Evolutionary conservation across 2,797 vertebrate genomes (phyloP), one percentile per base, ranked within the genome.

Genomic region (Falco rusticolus): DNA sequence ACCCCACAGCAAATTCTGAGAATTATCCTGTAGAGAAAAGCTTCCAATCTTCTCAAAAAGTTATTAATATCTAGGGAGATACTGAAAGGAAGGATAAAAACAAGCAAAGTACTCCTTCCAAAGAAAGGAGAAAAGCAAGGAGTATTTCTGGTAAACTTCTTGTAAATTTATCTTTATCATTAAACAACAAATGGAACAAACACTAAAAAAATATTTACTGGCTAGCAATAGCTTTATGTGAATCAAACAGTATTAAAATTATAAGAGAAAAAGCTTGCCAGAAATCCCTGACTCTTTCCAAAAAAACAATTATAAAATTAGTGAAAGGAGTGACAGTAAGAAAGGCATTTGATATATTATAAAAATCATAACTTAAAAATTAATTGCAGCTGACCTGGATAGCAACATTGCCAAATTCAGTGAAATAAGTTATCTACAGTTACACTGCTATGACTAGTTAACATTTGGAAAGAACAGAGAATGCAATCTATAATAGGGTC

Each of bases 221-320:
- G 71, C 86, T 95, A 92, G 84, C 13, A 80, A 53, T 61, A 68
- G 22, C 34, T 65, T 93, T 84, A 34, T 60, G 20, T 83, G 90
- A 94, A 92, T 90, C 60, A 93, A 90, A 71, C 4, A 37, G 64
- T 59, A 85, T 85, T 94, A 84, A 82, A 90, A 37, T 95, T 75
- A 69, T 18, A 69, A 65, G 90, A 81, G 21, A 72, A 91, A 84
- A 93, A 41, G 0, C 53, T 77, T 0, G 0, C 28, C 77, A 93
- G 78, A 93, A 84, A 87, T 69, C 16, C 31, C 51, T 59, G 4
- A 20, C 18, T 37, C 48, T 51, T 82, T 94, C 84, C 68, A 95
- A 94, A 94, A 82, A 69, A 39, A 9, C n/a, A 85, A 81, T 92
- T 89, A 92, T 89, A 75, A 86, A 92, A 96, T 90, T 88, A 94